phyloP scores from a whole-genome alignment of 2,888 invertebrate species.

The Hipparchia sbordonii region DNA sequence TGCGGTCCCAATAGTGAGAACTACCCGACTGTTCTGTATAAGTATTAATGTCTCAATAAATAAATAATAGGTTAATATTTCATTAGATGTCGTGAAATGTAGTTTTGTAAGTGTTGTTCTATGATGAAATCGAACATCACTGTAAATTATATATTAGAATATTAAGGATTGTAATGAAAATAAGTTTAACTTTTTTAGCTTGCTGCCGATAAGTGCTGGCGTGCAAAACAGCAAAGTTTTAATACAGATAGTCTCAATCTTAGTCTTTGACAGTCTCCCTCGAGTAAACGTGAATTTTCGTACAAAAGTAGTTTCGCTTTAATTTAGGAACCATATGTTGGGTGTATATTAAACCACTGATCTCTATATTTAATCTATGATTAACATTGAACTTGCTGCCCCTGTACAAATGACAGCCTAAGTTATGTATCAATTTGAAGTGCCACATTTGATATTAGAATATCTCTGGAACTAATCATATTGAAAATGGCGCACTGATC shows the following conservation, averaged over 20 bases:
- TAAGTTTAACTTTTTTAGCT: neutral
- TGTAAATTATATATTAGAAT: conserved; percentile 19
- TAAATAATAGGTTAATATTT: conserved; percentile 25
- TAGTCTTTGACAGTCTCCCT: neutral
- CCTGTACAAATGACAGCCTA: too few relatives aligned
- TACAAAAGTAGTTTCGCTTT: too few relatives aligned
- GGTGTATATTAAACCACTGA: too few relatives aligned
- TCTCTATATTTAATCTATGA: too few relatives aligned
- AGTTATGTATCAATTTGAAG: too few relatives aligned
- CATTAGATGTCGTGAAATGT: conserved; percentile 24
- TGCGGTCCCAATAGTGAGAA: conserved; percentile 7
- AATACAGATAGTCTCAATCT: neutral
- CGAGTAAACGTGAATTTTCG: too few relatives aligned
- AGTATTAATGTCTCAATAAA: conserved; percentile 27
- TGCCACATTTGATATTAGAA: too few relatives aligned
- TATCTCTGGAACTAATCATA: too few relatives aligned
- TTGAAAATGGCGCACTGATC: too few relatives aligned
- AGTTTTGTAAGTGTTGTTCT: conserved; percentile 18
- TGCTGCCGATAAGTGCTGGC: neutral
- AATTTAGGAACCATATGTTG: too few relatives aligned
- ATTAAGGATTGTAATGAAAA: neutral
- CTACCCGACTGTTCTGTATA: conserved; percentile 24
- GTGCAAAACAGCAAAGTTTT: neutral
- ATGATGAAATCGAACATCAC: conserved; percentile 19
- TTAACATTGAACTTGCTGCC: too few relatives aligned